Conservation (phyloP, 2,888 invertebrate genomes). For the Drosophila infuscata region DNA sequence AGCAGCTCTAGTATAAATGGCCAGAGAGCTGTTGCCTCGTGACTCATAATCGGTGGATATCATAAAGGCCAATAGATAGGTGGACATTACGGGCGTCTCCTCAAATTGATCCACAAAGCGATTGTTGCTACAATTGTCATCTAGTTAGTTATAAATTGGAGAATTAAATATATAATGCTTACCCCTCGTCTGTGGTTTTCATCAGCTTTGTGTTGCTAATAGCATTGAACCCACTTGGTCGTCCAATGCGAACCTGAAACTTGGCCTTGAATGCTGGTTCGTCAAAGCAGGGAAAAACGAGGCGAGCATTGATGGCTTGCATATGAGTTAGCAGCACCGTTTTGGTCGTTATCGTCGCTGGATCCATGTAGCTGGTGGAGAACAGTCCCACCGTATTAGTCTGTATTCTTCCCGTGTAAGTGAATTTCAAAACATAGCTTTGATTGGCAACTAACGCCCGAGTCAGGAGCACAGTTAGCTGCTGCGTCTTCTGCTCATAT, state of each 20-base stretch:
- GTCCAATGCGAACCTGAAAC: constrained; percentile 88
- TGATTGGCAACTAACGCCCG: constrained; percentile 75
- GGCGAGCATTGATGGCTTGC: constrained; percentile 88
- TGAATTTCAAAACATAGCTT: constrained; percentile 85
- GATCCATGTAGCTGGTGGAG: constrained; percentile 68
- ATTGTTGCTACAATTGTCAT: constrained; percentile 42
- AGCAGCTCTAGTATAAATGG: constrained; percentile 89
- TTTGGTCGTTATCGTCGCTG: constrained; percentile 47
- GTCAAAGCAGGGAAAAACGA: constrained; percentile 91
- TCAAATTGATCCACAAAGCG: constrained; percentile 73
- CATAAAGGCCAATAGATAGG: constrained; percentile 93
- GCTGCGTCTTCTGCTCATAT: constrained; percentile 81
- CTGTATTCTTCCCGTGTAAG: constrained; percentile 86
- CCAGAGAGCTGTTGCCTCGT: constrained; percentile 55
- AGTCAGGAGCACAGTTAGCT: constrained; percentile 85
- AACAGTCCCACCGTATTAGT: constrained; percentile 78
- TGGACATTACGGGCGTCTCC: constrained; percentile 89
- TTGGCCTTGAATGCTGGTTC: constrained; percentile 89
- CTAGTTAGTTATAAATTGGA: neutral
- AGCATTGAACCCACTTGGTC: constrained; percentile 83
- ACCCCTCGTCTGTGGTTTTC: constrained; percentile 58
- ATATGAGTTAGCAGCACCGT: constrained; percentile 88
- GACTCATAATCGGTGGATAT: constrained; percentile 87
- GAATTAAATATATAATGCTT: neutral
- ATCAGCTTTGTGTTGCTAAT: constrained; percentile 78